Percentiles rank a stretch among this genome's conserved stretches.
Conservation (phyloP, 2,113 vertebrate species). For the Ophthalmolycus amberensis region DNA sequence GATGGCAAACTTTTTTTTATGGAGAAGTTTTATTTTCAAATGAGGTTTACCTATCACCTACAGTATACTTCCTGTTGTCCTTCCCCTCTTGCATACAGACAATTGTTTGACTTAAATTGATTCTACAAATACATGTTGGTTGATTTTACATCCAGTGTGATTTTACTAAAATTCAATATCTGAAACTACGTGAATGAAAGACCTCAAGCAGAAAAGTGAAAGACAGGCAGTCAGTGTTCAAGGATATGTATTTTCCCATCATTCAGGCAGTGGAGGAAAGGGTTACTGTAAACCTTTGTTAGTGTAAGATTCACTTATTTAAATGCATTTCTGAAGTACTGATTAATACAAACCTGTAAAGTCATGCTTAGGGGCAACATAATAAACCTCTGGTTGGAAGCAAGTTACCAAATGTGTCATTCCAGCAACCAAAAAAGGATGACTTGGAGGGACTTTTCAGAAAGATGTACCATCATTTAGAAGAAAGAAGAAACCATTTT, state of each 20-base stretch:
- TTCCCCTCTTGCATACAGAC: too few relatives aligned
- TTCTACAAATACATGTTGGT: conserved; percentile 17
- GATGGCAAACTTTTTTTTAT: too few relatives aligned
- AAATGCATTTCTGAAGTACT: not conserved
- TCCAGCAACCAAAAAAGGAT: not conserved
- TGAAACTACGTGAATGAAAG: conserved; percentile 48
- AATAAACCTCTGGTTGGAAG: not conserved
- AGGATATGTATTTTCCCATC: conserved; percentile 7
- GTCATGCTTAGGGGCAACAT: not conserved
- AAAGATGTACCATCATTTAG: conserved; percentile 28
- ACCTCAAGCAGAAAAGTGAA: conserved; percentile 37
- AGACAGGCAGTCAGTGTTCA: conserved; percentile 39
- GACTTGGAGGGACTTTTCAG: conserved; percentile 11
- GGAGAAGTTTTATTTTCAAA: too few relatives aligned
- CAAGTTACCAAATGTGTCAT: not conserved
- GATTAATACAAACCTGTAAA: not conserved
- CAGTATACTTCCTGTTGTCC: too few relatives aligned
- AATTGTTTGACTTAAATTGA: not conserved
- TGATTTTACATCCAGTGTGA: conserved; percentile 21
- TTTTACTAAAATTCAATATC: conserved; percentile 48
- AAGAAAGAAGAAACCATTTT: too few relatives aligned
- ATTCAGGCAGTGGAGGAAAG: conserved; percentile 5
- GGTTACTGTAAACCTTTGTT: not conserved
- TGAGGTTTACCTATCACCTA: too few relatives aligned
- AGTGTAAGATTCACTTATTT: conserved; percentile 6